Percentiles rank a stretch among this genome's conserved stretches.
phyloP scores from a whole-genome alignment of 2,797 vertebrate species.

The Rhynchotus rufescens region DNA sequence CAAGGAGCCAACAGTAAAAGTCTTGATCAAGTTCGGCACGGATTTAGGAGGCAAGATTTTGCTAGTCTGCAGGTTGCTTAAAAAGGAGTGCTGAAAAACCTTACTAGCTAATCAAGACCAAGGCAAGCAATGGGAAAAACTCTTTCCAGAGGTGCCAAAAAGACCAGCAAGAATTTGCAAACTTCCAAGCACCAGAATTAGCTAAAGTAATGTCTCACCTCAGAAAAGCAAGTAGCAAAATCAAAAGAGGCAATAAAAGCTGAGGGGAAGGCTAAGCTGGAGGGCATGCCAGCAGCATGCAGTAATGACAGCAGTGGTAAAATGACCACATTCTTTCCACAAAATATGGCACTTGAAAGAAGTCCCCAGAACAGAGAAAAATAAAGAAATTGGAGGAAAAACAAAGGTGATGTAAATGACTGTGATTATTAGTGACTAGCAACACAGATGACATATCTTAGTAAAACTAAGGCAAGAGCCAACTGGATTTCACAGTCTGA shows the following conservation, averaged over 20 bases:
- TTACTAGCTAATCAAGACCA: not conserved
- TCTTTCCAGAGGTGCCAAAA: not conserved
- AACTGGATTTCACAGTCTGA: not conserved
- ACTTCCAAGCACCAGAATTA: not conserved
- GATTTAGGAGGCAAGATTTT: not conserved
- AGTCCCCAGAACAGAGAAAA: not conserved
- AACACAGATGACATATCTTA: constrained; percentile 16
- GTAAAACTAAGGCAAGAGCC: not conserved
- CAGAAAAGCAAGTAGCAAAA: not conserved
- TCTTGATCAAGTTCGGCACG: not conserved
- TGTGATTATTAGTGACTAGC: not conserved
- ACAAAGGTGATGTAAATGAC: not conserved
- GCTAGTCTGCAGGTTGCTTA: not conserved
- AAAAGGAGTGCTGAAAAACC: not conserved
- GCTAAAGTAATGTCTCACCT: not conserved
- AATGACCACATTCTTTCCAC: not conserved
- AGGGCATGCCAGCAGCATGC: not conserved
- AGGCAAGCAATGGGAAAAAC: not conserved
- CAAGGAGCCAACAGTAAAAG: not conserved
- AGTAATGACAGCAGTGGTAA: not conserved
- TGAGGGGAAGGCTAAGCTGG: not conserved
- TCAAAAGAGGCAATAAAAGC: not conserved
- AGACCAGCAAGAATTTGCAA: not conserved
- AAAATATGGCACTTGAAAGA: not conserved
- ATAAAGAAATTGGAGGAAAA: not conserved